Evolutionary conservation across 2,113 vertebrate genomes (phyloP).

Genomic region (Oncorhynchus clarkii): DNA sequence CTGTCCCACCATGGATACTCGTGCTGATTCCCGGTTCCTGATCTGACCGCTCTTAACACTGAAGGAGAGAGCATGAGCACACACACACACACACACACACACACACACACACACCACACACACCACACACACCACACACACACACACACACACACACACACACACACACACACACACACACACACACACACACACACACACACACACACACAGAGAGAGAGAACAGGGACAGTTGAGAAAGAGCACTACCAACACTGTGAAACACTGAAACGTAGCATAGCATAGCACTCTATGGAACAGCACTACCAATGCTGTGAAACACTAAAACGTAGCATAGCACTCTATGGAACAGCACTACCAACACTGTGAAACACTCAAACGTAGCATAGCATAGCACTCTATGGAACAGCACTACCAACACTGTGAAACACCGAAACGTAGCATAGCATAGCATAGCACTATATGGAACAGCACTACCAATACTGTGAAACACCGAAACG

Average conservation of each 20-base stretch:
- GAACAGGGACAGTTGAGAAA: neutral
- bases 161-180: neutral
- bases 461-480: too few relatives aligned
- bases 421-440: too few relatives aligned
- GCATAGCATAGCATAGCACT: too few relatives aligned
- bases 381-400: too few relatives aligned
- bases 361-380: too few relatives aligned
- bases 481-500: too few relatives aligned
- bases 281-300: too few relatives aligned
- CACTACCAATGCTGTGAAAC: too few relatives aligned
- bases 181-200: neutral
- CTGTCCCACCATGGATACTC: slow-evolving; percentile 73
- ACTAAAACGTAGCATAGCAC: too few relatives aligned
- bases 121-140: neutral
- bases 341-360: neutral
- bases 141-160: neutral
- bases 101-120: neutral
- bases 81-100: neutral
- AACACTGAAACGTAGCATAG: too few relatives aligned
- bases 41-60: slow-evolving; percentile 74
- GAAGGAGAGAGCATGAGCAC: neutral
- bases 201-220: neutral
- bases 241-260: neutral
- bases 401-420: too few relatives aligned
- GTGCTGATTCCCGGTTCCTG: slow-evolving; percentile 71